Conservation (phyloP, 2,113 vertebrate species). For the Neolamprologus falcicula region DNA sequence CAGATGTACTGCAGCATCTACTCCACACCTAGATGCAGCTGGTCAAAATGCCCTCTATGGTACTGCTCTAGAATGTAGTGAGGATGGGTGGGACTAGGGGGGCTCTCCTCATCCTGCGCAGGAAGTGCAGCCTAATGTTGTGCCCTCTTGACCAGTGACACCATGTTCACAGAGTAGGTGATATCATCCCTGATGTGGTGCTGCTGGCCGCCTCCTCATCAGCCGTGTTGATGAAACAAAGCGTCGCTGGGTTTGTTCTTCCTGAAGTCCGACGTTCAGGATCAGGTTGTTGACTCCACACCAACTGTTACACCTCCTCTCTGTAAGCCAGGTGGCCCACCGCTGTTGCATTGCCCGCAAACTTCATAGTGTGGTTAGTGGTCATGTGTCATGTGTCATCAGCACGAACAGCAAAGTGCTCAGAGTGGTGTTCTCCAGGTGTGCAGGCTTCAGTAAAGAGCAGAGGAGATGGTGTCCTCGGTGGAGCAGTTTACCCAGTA, state of each 20-base stretch:
- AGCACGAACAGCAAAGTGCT: accelerated
- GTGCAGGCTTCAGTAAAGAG: neutral
- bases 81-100: neutral
- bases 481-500: neutral
- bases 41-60: neutral
- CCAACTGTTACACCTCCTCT: neutral
- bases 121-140: neutral
- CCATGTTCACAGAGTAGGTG: neutral
- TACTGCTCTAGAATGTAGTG: neutral
- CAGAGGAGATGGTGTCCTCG: neutral
- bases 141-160: neutral
- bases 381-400: neutral
- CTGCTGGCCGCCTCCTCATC: accelerated
- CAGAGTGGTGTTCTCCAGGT: neutral
- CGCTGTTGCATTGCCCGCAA: neutral
- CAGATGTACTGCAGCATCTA: neutral
- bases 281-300: neutral
- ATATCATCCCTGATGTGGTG: neutral
- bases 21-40: neutral
- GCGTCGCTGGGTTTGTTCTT: neutral
- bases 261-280: neutral
- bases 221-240: neutral
- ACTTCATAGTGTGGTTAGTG: neutral
- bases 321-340: neutral
- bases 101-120: neutral